Evolutionary conservation across 2,797 vertebrate species (phyloP).

Genomic region (Acanthis flammea): DNA sequence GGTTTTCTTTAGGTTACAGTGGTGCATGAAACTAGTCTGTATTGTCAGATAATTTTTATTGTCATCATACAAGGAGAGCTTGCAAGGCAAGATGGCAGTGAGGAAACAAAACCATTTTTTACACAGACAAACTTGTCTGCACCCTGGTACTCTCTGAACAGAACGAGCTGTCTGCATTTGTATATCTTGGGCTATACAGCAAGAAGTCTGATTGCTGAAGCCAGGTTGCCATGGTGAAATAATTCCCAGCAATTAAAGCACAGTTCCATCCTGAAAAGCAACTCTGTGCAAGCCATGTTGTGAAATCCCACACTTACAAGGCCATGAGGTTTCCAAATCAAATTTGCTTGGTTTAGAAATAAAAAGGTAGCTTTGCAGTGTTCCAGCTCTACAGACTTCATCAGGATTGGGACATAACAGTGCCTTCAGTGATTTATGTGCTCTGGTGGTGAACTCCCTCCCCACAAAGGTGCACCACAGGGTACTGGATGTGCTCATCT

Average conservation of each 20-base stretch:
- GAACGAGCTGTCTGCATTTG: neutral
- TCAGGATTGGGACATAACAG: neutral
- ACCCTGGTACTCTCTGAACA: neutral
- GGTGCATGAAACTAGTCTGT: neutral
- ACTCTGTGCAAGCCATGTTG: neutral
- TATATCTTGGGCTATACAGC: neutral
- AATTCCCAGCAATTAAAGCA: conserved; percentile 43
- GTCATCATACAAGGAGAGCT: neutral
- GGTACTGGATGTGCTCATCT: neutral
- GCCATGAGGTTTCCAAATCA: conserved; percentile 29
- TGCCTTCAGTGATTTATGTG: neutral
- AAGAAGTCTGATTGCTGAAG: neutral
- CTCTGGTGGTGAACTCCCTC: neutral
- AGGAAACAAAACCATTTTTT: neutral
- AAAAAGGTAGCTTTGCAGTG: neutral
- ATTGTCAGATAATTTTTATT: neutral
- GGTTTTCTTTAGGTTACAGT: neutral
- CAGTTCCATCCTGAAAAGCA: conserved; percentile 45
- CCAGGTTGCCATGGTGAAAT: conserved; percentile 55
- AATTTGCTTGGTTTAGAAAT: conserved; percentile 23
- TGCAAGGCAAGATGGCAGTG: neutral
- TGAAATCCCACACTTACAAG: neutral
- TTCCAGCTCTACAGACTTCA: neutral
- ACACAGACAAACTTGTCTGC: conserved; percentile 2
- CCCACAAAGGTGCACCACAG: neutral